Base-by-base conservation (phyloP, 35 echinoderm and acorn worm genomes). In the Hemicentrotus pulcherrimus region DNA sequence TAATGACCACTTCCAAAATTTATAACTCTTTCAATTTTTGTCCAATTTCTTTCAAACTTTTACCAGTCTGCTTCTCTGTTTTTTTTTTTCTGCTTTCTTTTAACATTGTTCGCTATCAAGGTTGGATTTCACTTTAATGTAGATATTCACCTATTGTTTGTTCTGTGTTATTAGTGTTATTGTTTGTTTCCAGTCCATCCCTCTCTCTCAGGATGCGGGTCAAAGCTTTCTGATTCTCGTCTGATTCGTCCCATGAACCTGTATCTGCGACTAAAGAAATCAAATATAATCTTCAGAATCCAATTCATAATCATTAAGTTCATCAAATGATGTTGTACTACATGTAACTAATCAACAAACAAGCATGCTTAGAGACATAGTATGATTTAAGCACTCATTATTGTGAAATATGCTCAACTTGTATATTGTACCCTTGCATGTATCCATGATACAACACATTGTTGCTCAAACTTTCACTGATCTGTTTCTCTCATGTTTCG, bases 201-300 rank as follows among this genome's bases (percentile, higher is more conserved):
- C 88, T 96, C 85, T 96, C 92, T 60, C 52, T 59, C 86, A 91
- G 16, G n/a, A 96, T 94, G 15, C 55, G 59, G n/a, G 91, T 46
- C 59, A 96, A 45, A 9, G 47, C 86, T 88, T 94, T 47, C 41
- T 60, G 46, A 46, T 96, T 91, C 33, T 96, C 95, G 48, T 96
- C 95, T 32, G 95, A 96, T 32, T 95, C 95, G 48, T 96, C 95
- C 61, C 86, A 96, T 12, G 94, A 90, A 9, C 30, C 31, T 91
- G 30, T 31, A 32, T 94, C 52, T 92, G 28, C 16, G 6, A 48
- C 61, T 70, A 28, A 70, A 70, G 13, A 70, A 24, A 70, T 24
- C 0, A 65, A 19, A 70, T 70, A 14, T 5, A 70, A 16, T 70
- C 18, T 16, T 70, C 61, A 70, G 5, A 70, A 24, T 70, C 18